Evolutionary conservation across 2,888 invertebrate genomes (phyloP).

Genomic region (Platycheirus rosarum): DNA sequence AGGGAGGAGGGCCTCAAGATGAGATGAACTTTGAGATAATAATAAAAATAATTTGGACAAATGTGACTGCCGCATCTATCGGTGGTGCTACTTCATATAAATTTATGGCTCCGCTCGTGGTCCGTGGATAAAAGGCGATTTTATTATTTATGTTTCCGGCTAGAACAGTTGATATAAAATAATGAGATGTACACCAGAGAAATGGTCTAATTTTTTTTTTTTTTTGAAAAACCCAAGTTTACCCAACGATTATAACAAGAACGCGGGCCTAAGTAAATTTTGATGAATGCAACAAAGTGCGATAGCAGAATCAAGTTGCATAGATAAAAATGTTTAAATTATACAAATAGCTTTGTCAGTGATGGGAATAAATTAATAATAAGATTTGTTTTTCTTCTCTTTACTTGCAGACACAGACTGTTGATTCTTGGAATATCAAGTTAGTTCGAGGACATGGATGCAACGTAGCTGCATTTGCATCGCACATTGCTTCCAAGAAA

Average conservation of each 20-base stretch:
- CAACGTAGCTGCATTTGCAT: constrained; percentile 58
- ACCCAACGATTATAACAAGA: constrained; percentile 55
- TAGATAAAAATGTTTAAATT: constrained; percentile 51
- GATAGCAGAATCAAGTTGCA: constrained; percentile 41
- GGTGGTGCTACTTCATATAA: constrained; percentile 38
- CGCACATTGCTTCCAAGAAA: constrained; percentile 54
- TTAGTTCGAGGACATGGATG: constrained; percentile 66
- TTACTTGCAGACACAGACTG: constrained; percentile 28
- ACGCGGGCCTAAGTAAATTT: constrained; percentile 46
- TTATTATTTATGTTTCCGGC: constrained; percentile 71
- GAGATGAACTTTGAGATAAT: constrained; percentile 73
- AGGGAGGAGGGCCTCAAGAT: constrained; percentile 56
- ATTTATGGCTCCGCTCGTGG: constrained; percentile 48
- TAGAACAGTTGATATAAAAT: constrained; percentile 58
- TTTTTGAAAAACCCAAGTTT: constrained; percentile 26
- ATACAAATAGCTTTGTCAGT: constrained; percentile 37
- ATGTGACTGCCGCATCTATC: constrained; percentile 56
- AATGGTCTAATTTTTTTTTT: constrained; percentile 20
- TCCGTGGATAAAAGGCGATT: constrained; percentile 61
- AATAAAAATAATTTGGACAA: constrained; percentile 72
- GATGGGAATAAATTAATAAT: constrained; percentile 9
- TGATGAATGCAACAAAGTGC: constrained; percentile 38
- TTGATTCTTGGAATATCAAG: constrained; percentile 27
- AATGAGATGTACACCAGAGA: constrained; percentile 40
- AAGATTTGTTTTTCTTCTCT: constrained; percentile 18